These are phyloP conservation scores for Trididemnum nubilum DNA, from an alignment of 23 tunicate genomes.

Conservation along the genomic window DNA sequence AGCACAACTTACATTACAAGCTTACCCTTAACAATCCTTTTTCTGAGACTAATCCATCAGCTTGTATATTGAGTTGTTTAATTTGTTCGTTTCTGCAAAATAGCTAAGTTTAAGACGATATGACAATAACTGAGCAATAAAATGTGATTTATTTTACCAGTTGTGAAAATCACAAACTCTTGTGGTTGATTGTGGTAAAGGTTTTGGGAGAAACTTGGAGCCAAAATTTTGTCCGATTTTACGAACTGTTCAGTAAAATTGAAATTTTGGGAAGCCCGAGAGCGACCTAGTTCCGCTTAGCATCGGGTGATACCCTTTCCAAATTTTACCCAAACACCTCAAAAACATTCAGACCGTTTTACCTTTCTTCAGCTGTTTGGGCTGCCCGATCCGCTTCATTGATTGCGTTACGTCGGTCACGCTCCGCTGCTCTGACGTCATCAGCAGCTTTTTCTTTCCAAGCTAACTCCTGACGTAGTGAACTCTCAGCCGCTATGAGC, in stretches of 20 bases:
- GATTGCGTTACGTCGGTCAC: constrained; percentile 65
- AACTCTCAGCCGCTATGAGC: constrained; percentile 44
- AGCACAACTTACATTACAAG: too few relatives aligned
- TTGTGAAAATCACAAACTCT: too few relatives aligned
- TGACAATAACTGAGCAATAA: too few relatives aligned
- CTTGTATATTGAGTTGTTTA: background rate
- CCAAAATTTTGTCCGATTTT: too few relatives aligned
- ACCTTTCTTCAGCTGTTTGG: constrained; percentile 61
- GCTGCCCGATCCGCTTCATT: constrained; percentile 45
- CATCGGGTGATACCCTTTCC: too few relatives aligned
- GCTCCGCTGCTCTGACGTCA: constrained; percentile 54
- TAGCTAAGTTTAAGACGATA: constrained; percentile 9
- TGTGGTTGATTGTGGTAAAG: too few relatives aligned
- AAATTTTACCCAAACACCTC: too few relatives aligned
- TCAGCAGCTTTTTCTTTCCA: constrained; percentile 73
- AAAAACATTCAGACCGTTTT: background rate
- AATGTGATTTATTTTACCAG: too few relatives aligned
- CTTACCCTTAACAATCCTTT: constrained; percentile 39
- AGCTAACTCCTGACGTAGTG: constrained; percentile 52
- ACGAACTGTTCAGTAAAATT: too few relatives aligned
- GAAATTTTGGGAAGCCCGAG: too few relatives aligned
- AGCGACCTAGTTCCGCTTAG: too few relatives aligned
- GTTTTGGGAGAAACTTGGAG: too few relatives aligned
- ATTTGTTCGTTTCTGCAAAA: constrained; percentile 44
- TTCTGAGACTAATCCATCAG: constrained; percentile 31